These are phyloP conservation scores for Cephalopterus ornatus DNA, from an alignment of 2,113 vertebrate species.

Conservation along the genomic window DNA sequence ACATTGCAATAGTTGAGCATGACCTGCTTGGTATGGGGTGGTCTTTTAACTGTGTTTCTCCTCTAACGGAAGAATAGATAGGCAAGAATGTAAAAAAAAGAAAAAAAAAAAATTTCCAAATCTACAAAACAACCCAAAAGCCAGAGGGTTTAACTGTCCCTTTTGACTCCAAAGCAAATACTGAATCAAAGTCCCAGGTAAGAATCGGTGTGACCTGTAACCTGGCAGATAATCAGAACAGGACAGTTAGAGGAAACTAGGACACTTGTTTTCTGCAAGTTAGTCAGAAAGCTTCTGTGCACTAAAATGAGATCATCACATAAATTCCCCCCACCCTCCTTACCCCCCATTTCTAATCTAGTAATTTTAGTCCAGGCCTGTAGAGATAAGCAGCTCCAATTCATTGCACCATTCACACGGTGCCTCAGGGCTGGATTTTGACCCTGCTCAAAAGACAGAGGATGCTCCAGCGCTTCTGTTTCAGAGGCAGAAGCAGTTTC, in stretches of 20 bases:
- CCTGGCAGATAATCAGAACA: neutral
- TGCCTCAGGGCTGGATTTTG: slow-evolving; percentile 54
- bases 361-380: slow-evolving; percentile 41
- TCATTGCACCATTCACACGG: slow-evolving; percentile 2
- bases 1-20: neutral
- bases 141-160: neutral
- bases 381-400: slow-evolving; percentile 37
- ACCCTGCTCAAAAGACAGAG: slow-evolving; percentile 40
- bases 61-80: neutral
- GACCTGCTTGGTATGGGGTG: neutral
- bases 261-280: slow-evolving; percentile 22
- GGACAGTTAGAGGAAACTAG: slow-evolving; percentile 13
- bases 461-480: slow-evolving; percentile 33
- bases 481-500: slow-evolving; percentile 46
- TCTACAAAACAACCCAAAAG: neutral
- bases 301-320: neutral
- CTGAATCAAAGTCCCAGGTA: neutral
- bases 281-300: neutral
- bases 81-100: neutral
- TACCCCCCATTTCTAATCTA: neutral
- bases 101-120: neutral
- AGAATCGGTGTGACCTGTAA: neutral
- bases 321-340: neutral
- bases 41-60: neutral
- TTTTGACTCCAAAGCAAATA: neutral